Evolutionary conservation across 1,140 invertebrate genomes (phyloP).

Genomic region (Leptinotarsa texana): DNA sequence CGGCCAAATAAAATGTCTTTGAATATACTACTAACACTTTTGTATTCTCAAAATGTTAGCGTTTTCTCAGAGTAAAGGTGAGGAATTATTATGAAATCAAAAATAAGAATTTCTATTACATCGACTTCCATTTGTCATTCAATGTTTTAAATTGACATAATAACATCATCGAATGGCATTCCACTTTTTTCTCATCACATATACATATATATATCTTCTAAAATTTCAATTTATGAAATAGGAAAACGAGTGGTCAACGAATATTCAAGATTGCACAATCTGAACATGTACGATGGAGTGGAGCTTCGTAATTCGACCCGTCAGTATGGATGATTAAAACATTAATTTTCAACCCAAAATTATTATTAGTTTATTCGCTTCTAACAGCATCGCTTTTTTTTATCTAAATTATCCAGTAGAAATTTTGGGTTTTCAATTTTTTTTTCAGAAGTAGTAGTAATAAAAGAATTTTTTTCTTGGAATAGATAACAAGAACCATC

Average conservation of each 20-base stretch:
- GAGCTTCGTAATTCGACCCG: slow-evolving; percentile 69
- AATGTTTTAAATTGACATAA: neutral
- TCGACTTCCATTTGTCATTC: neutral
- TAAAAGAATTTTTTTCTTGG: slow-evolving; percentile 43
- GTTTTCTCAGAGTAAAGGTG: too few species aligned
- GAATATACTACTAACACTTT: too few species aligned
- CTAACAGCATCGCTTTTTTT: slow-evolving; percentile 13
- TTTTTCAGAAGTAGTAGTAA: slow-evolving; percentile 33
- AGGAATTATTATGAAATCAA: too few species aligned
- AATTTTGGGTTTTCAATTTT: slow-evolving; percentile 25
- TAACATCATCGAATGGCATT: neutral
- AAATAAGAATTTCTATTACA: too few species aligned
- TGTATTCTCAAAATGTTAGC: too few species aligned
- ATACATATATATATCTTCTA: neutral
- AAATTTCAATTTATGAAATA: slow-evolving; percentile 34
- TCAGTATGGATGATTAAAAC: slow-evolving; percentile 71
- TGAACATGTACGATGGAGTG: slow-evolving; percentile 71
- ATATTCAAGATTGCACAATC: slow-evolving; percentile 69
- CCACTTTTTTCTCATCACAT: neutral
- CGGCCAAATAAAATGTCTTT: too few species aligned
- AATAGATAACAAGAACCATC: slow-evolving; percentile 52
- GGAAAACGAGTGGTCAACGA: slow-evolving; percentile 65
- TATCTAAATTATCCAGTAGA: slow-evolving; percentile 15
- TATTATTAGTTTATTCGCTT: slow-evolving; percentile 31
- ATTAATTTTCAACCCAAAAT: slow-evolving; percentile 45